A percentile compares a stretch with the other conserved stretches of the same genome.
Evolutionary conservation across 2,113 vertebrate genomes (phyloP).

Genomic region (Rhizomys pruinosus): DNA sequence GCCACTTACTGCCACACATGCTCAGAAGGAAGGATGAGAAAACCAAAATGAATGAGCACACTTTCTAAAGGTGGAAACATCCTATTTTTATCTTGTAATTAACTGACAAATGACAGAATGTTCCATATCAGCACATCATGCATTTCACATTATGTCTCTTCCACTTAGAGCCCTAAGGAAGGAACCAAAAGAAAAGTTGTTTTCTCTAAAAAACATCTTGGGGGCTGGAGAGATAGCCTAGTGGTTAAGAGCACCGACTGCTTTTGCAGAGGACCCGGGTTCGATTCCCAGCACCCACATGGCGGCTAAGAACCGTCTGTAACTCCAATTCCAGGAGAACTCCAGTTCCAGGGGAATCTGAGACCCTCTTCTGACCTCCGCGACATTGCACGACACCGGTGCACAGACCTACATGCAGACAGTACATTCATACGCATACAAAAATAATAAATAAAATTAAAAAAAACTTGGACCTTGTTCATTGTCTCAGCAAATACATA

Average conservation of each 20-base stretch:
- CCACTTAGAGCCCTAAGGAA: not conserved
- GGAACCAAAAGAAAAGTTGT: not conserved
- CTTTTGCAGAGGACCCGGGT: too few relatives aligned
- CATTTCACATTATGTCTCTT: not conserved
- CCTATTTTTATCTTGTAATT: constrained; percentile 25
- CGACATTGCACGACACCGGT: too few relatives aligned
- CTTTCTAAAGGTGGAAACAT: constrained; percentile 36
- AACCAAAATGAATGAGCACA: constrained; percentile 28
- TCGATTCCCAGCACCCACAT: too few relatives aligned
- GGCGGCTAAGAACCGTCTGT: too few relatives aligned
- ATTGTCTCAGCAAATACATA: constrained; percentile 41
- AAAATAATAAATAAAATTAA: too few relatives aligned
- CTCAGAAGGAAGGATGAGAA: constrained; percentile 15
- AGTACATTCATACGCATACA: too few relatives aligned
- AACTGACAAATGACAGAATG: not conserved
- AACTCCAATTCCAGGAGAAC: too few relatives aligned
- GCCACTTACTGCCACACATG: not conserved
- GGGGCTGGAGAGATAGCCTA: too few relatives aligned
- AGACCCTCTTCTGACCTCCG: too few relatives aligned
- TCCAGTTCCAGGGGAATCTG: too few relatives aligned
- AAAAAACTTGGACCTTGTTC: not conserved
- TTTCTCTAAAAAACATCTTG: constrained; percentile 32
- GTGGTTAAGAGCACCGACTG: too few relatives aligned
- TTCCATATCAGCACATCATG: not conserved
- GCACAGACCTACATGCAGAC: too few relatives aligned